Base-by-base conservation (phyloP, 1,140 invertebrate genomes). In the Cotesia typhae region DNA sequence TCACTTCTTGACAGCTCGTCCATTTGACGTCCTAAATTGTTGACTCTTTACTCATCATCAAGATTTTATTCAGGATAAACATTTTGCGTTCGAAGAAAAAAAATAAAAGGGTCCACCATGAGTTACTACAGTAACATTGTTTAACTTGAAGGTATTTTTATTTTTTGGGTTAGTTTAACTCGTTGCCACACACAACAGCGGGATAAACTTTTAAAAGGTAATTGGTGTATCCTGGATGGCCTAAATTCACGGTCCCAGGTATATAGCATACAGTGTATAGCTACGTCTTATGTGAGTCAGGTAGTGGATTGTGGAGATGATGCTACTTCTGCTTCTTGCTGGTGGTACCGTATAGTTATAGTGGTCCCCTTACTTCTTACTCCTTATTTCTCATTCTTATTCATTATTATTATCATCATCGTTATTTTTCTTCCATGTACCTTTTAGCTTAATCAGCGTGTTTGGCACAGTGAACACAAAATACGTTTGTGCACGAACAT, bases 1-100 rank as follows among this genome's bases (percentile, higher is more conserved):
- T 71, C 70, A 71, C 63, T 63, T 51, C 70, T 51, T 37, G 35
- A 35, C 61, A 63, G 59, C 69, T 51, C 35, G 60, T 71, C 36
- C 53, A 63, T 63, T 55, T 53, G 59, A 73, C 35, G 52, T 36
- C 67, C 63, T 60, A 67, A 60, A 61, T 63, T n/a, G 36, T 64
- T 41, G 14, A 12, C 37, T 65, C 14, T 65, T 51, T 51, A 60
- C 37, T 70, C 67, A 70, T 60, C 53, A 59, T 17, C 10, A 37
- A 47, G 41, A 47, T 47, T 47, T 47, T 52, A 20, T 35, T 35
- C 51, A 28, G 35, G 20, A 68, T 37, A 53, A 36, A 65, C 52
- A 59, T 59, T 66, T 65, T 38, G 57, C 57, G 68, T 57, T 36
- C 12, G 36, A n/a, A 63, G 37, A 53, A n/a, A 71, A 57, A n/a